phyloP scores from a whole-genome alignment of 2,113 vertebrate species.

The Epinephelus moara region DNA sequence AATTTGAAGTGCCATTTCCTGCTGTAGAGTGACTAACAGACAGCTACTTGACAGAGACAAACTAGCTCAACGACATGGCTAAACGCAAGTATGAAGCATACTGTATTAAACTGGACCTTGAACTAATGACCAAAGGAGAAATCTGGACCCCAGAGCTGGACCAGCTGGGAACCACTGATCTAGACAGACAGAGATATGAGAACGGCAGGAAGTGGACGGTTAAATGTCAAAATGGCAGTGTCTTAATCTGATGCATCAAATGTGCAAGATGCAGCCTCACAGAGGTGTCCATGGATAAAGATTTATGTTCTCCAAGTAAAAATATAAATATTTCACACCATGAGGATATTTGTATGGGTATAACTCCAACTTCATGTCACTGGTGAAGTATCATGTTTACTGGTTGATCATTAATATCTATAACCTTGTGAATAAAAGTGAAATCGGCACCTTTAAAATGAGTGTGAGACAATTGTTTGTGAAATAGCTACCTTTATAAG shows the following conservation, averaged over 20 bases:
- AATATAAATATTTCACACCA: background rate
- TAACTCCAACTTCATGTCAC: background rate
- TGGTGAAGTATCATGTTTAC: background rate
- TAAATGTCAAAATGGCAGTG: constrained; percentile 41
- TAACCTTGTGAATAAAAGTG: background rate
- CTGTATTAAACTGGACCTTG: too few species aligned
- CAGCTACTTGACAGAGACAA: too few species aligned
- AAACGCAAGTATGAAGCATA: too few species aligned
- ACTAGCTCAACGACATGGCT: too few species aligned
- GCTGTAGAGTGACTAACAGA: too few species aligned
- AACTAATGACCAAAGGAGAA: background rate
- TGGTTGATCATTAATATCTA: background rate
- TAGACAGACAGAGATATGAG: constrained; percentile 10
- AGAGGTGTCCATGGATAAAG: background rate
- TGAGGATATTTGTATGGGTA: background rate
- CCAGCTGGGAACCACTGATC: too few species aligned
- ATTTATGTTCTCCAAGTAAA: background rate
- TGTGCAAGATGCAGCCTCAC: background rate
- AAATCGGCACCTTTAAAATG: background rate
- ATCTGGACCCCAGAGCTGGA: too few species aligned
- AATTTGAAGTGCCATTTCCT: too few species aligned
- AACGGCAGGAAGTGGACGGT: background rate
- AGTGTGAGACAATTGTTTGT: background rate
- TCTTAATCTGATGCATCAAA: constrained; percentile 20
- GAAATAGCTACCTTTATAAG: background rate